phyloP scores from a whole-genome alignment of 2,888 invertebrate genomes.

The Aphidoletes aphidimyza region DNA sequence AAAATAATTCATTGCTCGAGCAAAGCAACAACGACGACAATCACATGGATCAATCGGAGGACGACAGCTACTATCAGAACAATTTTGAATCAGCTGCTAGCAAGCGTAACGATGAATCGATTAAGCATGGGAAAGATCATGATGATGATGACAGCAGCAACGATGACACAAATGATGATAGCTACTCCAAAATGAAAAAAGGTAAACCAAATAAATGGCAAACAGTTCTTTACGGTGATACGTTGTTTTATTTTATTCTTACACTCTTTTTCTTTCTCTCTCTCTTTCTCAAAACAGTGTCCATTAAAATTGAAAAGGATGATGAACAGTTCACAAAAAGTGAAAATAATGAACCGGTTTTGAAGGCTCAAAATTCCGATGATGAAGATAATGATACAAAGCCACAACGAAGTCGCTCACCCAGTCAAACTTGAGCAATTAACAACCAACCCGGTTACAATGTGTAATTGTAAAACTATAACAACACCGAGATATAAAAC shows the following conservation, averaged over 20 bases:
- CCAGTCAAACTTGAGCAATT: conserved; percentile 20
- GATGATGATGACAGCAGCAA: conserved; percentile 41
- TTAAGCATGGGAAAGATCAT: background rate
- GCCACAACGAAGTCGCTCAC: conserved; percentile 20
- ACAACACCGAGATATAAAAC: background rate
- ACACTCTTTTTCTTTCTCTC: too few species aligned
- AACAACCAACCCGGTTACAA: background rate
- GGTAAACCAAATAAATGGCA: background rate
- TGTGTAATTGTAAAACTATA: background rate
- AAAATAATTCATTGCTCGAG: conserved; percentile 33
- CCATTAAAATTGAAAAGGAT: conserved; percentile 1
- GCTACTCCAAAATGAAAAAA: background rate
- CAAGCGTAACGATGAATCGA: conserved; percentile 9
- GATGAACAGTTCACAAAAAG: conserved; percentile 23
- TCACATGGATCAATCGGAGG: conserved; percentile 42
- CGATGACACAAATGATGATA: conserved; percentile 10
- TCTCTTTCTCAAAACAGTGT: too few species aligned
- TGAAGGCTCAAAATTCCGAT: conserved; percentile 8
- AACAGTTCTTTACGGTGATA: background rate
- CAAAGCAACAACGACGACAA: background rate
- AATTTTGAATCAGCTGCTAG: background rate
- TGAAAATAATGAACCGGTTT: background rate
- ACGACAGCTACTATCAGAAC: background rate
- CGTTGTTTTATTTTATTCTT: background rate
- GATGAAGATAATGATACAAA: conserved; percentile 12